Evolutionary conservation across 2,888 invertebrate species (phyloP), one percentile per base, ranked within the genome.

Genomic region (Alentia gelatinosa): DNA sequence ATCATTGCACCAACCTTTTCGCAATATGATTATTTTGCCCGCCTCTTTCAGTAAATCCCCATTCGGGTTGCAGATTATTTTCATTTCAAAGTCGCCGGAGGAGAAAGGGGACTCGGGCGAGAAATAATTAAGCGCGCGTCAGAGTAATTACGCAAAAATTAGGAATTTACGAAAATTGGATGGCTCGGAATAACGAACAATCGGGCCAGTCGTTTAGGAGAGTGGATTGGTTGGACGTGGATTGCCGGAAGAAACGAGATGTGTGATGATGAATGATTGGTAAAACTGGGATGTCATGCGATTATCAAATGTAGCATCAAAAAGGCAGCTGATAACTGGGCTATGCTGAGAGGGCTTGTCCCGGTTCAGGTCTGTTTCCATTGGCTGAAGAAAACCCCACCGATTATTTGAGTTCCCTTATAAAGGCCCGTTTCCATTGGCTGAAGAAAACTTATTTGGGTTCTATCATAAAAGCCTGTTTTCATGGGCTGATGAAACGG

Each of bases 81-180:
- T 68, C 1, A 68, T 68, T 68, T 30, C 68, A 68, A 30, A 3
- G 30, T 68, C 26, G 26, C 68, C 0, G 68, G 68, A 68, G 68
- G 68, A 68, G 68, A 68, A 68, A 68, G 33, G 68, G 19, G 33
- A 26, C 68, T 26, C 68, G 30, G 12, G 68, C 68, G 26, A 30
- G 26, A n/a, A 56, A n/a, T 56, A 56, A 56, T 56, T 56, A 56
- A n/a, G 56, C 56, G n/a, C n/a, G n/a, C n/a, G n/a, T n/a, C n/a
- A n/a, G n/a, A 12, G 47, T 47, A 47, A 47, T 47, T 47, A 47
- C 47, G 7, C 47, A 47, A 68, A 56, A 68, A 68, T 68, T 68
- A 68, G 68, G 30, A 68, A 68, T 68, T 68, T 68, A 68, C 68
- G 68, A 68, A 68, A 68, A 68, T 68, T 68, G 68, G 68, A 68